Conservation (phyloP, 2,797 vertebrate genomes). For the Chaenodraco wilsoni region DNA sequence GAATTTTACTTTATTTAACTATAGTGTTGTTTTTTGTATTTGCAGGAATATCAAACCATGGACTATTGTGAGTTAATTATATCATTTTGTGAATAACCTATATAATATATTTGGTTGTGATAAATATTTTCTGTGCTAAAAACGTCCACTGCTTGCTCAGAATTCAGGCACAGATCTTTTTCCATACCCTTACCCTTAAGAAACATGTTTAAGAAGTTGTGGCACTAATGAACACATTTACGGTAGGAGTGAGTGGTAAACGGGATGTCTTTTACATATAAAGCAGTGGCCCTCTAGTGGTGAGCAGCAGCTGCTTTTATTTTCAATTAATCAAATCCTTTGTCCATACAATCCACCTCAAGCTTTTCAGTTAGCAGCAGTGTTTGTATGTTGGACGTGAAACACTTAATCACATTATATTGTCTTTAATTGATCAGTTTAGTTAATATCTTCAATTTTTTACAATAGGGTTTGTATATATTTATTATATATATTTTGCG, state of each 20-base stretch:
- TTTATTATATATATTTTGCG: too few relatives aligned
- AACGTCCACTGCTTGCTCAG: neutral
- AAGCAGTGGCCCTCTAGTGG: conserved; percentile 9
- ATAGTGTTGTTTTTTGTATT: neutral
- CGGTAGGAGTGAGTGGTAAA: neutral
- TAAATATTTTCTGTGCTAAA: neutral
- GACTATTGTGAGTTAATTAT: neutral
- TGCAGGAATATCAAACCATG: neutral
- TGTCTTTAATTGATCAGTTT: too few relatives aligned
- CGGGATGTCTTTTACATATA: neutral
- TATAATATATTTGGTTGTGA: neutral
- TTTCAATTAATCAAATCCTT: neutral
- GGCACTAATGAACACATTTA: neutral
- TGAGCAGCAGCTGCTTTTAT: neutral
- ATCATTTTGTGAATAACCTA: neutral
- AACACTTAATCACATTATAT: too few relatives aligned
- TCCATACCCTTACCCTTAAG: neutral
- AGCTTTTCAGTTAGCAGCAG: too few relatives aligned
- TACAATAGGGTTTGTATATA: too few relatives aligned
- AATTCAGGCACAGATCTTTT: neutral
- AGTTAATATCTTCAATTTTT: too few relatives aligned
- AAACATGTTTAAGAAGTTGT: neutral
- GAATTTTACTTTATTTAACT: neutral
- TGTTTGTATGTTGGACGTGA: too few relatives aligned
- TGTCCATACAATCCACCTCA: neutral